Percentiles rank a stretch among this genome's conserved stretches.
phyloP scores from a whole-genome alignment of 2,888 invertebrate species.

The Clostera curtula region DNA sequence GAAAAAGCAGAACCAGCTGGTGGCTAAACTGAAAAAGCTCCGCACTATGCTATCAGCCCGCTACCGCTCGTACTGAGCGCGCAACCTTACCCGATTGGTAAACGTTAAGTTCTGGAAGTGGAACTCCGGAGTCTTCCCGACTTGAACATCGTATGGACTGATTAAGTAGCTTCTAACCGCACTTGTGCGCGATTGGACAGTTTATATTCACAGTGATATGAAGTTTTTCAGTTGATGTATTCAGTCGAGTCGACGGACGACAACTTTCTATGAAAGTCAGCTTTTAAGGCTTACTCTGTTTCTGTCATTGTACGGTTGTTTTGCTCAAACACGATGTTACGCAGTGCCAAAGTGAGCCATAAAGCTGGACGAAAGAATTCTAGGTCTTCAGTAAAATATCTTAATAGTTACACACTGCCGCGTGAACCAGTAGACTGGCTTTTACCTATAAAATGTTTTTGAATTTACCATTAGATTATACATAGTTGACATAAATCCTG shows the following conservation, averaged over 20 bases:
- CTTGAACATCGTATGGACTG: conserved; percentile 46
- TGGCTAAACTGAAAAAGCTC: conserved; percentile 76
- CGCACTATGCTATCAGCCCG: conserved; percentile 70
- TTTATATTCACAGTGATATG: no score
- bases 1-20: conserved; percentile 77
- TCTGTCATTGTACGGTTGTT: conserved; percentile 50
- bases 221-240: no score
- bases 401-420: conserved; percentile 68
- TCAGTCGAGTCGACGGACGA: conserved; percentile 30
- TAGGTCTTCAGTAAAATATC: conserved; percentile 64
- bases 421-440: conserved; percentile 69
- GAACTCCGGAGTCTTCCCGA: conserved; percentile 31
- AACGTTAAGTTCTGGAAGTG: conserved; percentile 37
- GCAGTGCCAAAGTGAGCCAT: conserved; percentile 73
- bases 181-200: conserved; percentile 28
- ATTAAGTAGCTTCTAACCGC: conserved; percentile 39
- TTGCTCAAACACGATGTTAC: conserved; percentile 61
- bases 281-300: conserved; percentile 72
- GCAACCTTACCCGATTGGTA: conserved; percentile 29
- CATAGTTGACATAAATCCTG: conserved; percentile 52
- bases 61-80: conserved; percentile 56
- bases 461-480: conserved; percentile 47
- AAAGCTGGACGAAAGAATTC: conserved; percentile 53
- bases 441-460: conserved; percentile 62
- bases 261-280: conserved; percentile 40